These are phyloP conservation scores for Clusia tigrina DNA, from an alignment of 2,888 invertebrate genomes.

Conservation along the genomic window DNA sequence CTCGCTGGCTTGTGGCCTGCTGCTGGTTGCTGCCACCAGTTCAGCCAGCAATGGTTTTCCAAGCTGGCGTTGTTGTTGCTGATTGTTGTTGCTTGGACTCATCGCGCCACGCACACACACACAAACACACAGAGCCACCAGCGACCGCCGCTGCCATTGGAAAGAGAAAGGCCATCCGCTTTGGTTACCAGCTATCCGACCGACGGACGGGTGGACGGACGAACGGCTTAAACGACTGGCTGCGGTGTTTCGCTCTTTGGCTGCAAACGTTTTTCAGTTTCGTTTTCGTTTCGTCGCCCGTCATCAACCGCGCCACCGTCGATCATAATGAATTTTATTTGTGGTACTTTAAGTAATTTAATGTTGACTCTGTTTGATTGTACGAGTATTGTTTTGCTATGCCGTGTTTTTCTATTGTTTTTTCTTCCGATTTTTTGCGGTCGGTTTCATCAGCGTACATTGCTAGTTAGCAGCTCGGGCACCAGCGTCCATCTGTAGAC, in stretches of 20 bases:
- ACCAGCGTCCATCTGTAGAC: background rate
- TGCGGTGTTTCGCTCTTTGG: background rate
- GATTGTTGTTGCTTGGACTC: background rate
- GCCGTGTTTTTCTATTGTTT: background rate
- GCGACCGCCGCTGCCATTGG: too few species aligned
- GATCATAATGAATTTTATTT: background rate
- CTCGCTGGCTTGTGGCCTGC: background rate
- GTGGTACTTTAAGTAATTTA: slow-evolving; percentile 47
- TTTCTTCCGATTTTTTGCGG: background rate
- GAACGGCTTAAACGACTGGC: background rate
- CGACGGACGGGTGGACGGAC: background rate
- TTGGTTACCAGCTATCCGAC: too few species aligned
- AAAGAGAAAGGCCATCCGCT: slow-evolving; percentile 9
- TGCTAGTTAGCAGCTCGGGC: too few species aligned
- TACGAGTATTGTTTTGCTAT: background rate
- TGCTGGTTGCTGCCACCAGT: background rate
- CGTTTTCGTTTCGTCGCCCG: too few species aligned
- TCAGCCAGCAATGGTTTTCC: background rate
- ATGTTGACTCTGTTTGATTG: slow-evolving; percentile 40
- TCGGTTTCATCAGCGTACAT: background rate
- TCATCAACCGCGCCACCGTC: too few species aligned
- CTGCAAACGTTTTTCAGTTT: background rate
- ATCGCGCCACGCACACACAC: too few species aligned
- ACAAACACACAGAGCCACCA: too few species aligned
- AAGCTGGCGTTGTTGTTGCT: background rate